Percentiles rank a stretch among this genome's conserved stretches.
phyloP scores from a whole-genome alignment of 2,113 vertebrate genomes.

The Lagopus muta region DNA sequence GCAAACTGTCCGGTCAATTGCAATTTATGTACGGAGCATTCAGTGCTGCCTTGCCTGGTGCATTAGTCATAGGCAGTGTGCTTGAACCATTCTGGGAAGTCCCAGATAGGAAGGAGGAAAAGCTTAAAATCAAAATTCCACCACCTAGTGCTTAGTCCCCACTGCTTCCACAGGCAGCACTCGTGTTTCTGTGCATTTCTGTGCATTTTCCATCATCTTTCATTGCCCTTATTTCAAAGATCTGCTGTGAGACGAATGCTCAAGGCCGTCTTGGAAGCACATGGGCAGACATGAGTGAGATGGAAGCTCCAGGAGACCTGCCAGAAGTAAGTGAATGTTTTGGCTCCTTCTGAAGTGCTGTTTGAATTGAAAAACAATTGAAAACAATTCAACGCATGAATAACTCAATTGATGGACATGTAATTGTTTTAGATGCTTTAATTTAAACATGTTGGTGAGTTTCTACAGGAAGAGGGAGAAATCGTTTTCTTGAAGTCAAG shows the following conservation, averaged over 20 bases:
- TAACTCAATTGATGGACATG: background rate
- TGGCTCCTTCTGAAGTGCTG: background rate
- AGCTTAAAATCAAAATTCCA: constrained; percentile 61
- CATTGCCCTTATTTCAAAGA: constrained; percentile 54
- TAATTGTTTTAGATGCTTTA: background rate
- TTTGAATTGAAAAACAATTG: background rate
- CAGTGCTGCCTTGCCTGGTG: background rate
- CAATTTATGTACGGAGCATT: constrained; percentile 53
- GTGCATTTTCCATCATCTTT: background rate
- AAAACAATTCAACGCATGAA: background rate
- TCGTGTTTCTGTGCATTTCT: background rate
- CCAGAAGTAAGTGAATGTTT: constrained; percentile 67
- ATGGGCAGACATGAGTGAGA: background rate
- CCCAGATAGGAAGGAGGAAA: constrained; percentile 70
- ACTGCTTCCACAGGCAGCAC: background rate
- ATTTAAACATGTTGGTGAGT: background rate
- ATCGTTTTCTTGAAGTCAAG: background rate
- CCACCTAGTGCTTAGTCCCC: background rate
- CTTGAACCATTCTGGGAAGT: constrained; percentile 77
- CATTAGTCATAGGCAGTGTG: constrained; percentile 67
- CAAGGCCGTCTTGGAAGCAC: background rate
- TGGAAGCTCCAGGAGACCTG: constrained; percentile 6
- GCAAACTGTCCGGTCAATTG: constrained; percentile 4
- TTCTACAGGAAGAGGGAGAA: background rate
- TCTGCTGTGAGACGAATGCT: background rate